Conservation (phyloP, 2,113 vertebrate species). For the Planiliza haematocheilus region DNA sequence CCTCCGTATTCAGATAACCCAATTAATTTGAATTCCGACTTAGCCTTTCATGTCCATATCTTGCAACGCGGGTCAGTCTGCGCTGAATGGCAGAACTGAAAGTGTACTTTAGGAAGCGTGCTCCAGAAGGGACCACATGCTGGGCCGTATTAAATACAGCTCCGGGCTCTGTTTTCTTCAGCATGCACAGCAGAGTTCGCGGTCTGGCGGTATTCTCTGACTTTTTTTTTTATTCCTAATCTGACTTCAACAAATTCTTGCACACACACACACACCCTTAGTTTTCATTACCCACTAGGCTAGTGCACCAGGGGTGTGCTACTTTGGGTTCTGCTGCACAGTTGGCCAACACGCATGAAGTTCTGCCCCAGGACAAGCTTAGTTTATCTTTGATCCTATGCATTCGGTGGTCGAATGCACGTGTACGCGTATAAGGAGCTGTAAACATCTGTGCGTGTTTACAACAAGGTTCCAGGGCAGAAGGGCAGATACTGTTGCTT, state of each 20-base stretch:
- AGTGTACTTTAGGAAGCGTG: conserved; percentile 9
- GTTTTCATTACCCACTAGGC: conserved; percentile 22
- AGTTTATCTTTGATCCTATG: conserved; percentile 42
- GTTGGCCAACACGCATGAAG: conserved; percentile 31
- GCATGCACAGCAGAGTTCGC: background rate
- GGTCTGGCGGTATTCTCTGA: conserved; percentile 2
- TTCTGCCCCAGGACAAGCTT: conserved; percentile 26
- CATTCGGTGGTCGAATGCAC: conserved; percentile 4
- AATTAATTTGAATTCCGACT: conserved; percentile 40
- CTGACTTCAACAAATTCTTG: conserved; percentile 40
- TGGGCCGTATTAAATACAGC: conserved; percentile 17
- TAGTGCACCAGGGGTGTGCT: conserved; percentile 16
- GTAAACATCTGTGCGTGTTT: conserved; percentile 8
- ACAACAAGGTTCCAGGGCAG: conserved; percentile 12
- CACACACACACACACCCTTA: conserved; percentile 18
- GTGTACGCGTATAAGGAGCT: background rate
- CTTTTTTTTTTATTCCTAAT: conserved; percentile 27
- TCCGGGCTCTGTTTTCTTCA: conserved; percentile 18
- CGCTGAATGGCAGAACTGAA: conserved; percentile 19
- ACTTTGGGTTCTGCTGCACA: conserved; percentile 19
- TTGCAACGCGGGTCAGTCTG: conserved; percentile 31
- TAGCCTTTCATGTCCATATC: conserved; percentile 47
- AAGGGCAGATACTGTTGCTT: conserved; percentile 16
- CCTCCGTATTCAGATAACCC: conserved; percentile 27
- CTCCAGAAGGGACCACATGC: conserved; percentile 37